Evolutionary conservation across 2,888 invertebrate species (phyloP).

Genomic region (Amphipoea oculea): DNA sequence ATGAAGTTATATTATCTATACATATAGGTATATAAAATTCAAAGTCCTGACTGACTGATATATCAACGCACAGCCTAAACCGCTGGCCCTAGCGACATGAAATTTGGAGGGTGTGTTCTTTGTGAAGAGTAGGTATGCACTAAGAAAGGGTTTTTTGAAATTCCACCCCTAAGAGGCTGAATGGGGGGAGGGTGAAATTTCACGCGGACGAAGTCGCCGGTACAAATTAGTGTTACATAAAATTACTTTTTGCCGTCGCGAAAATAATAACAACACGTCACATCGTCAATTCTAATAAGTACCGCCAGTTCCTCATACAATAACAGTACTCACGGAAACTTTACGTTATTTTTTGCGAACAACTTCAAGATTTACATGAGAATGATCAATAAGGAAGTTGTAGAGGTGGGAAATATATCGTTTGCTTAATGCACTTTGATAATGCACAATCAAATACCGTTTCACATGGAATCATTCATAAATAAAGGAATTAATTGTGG

Average conservation of each 20-base stretch:
- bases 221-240: not conserved
- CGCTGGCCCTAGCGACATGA: too few species aligned
- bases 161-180: too few species aligned
- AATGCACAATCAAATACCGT: constrained; percentile 46
- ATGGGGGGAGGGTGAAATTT: too few species aligned
- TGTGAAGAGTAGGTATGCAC: too few species aligned
- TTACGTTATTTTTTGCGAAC: constrained; percentile 34
- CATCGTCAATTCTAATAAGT: not conserved
- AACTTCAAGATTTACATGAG: constrained; percentile 42
- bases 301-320: constrained; percentile 6
- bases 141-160: too few species aligned
- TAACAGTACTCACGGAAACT: constrained; percentile 38
- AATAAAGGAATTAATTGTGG: constrained; percentile 23
- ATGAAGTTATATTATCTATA: too few species aligned
- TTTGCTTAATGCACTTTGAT: constrained; percentile 43
- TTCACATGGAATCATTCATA: constrained; percentile 44
- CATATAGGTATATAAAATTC: too few species aligned
- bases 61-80: too few species aligned
- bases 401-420: constrained; percentile 47
- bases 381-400: constrained; percentile 56
- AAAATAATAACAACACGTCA: not conserved
- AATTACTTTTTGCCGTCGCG: not conserved
- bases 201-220: too few species aligned
- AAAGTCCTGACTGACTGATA: too few species aligned
- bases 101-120: too few species aligned